Conservation (phyloP, 2,113 vertebrate species). For the Clinocottus analis region DNA sequence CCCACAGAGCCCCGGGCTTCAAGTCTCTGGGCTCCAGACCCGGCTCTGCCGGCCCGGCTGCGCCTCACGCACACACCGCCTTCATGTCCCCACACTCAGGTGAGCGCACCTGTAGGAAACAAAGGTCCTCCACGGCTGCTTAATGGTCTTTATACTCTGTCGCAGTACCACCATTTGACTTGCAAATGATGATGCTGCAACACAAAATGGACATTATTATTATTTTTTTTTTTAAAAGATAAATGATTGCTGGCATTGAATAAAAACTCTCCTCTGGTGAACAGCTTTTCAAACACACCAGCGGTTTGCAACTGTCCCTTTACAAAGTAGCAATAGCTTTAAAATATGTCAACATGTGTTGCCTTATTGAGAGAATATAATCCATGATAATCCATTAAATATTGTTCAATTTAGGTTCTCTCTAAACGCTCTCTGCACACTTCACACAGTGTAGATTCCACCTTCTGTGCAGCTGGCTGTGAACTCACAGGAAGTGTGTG, state of each 20-base stretch:
- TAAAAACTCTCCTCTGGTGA: neutral
- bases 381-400: too few relatives aligned
- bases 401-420: too few relatives aligned
- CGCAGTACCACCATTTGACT: neutral
- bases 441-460: constrained; percentile 20
- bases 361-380: too few relatives aligned
- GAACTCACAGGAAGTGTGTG: constrained; percentile 77
- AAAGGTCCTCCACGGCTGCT: neutral
- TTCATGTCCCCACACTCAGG: constrained; percentile 82
- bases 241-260: neutral
- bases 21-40: constrained; percentile 80
- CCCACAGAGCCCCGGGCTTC: constrained; percentile 78
- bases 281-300: neutral
- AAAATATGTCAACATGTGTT: neutral
- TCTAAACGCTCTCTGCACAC: constrained; percentile 20
- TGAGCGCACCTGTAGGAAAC: constrained; percentile 29
- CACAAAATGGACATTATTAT: too few relatives aligned
- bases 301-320: neutral
- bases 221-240: too few relatives aligned
- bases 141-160: neutral
- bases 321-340: too few relatives aligned
- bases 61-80: constrained; percentile 60
- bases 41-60: constrained; percentile 65
- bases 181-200: neutral
- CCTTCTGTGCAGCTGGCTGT: constrained; percentile 66